Base-by-base conservation (phyloP, 1,140 invertebrate genomes). In the Ceratina japonica region DNA sequence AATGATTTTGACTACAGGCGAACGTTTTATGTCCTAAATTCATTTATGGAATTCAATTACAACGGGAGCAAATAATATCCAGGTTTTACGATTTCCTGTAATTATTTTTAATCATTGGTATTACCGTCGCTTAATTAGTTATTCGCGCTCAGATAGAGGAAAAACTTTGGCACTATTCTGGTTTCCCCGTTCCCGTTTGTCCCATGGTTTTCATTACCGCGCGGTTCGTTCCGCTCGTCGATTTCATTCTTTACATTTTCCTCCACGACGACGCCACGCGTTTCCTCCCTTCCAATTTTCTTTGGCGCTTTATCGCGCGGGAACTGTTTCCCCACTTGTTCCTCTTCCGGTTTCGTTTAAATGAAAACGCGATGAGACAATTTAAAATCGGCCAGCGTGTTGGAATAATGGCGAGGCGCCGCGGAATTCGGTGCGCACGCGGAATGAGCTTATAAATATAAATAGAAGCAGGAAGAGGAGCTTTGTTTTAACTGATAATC, bases 1-100 rank as follows among this genome's bases (percentile, higher is more conserved):
- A 31, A 44, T 10, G 37, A 10, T 44, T 2, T 3, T 44, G 37
- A 44, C 5, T 44, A 8, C 2, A 10, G 5, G 37, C 5, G 37
- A 44, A 7, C 37, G 10, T 44, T 44, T 31, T 31, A 2, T 31
- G 4, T 31, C 27, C 27, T 2, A 54, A 54, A 18, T 18, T 54
- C 52, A 54, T 54, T 13, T 54, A 18, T 54, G 52, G 52, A 1
- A 54, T 81, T 64, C 62, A 59, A 31, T 59, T 83, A 79, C 83
- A 83, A 86, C 80, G 82, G 79, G 80, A 84, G 80, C 77, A 69
- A 20, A 65, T 85, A 82, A 86, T 83, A 83, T 78, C 77, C 54
- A 13, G 15, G 15, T 1, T 81, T 88, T 87, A 87, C 85, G 66
- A 72, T 65, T 73, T 58, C 75, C 83, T 80, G 85, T 88, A 85